Base-by-base conservation (phyloP, 2,797 vertebrate genomes). In the Scleropages formosus region DNA sequence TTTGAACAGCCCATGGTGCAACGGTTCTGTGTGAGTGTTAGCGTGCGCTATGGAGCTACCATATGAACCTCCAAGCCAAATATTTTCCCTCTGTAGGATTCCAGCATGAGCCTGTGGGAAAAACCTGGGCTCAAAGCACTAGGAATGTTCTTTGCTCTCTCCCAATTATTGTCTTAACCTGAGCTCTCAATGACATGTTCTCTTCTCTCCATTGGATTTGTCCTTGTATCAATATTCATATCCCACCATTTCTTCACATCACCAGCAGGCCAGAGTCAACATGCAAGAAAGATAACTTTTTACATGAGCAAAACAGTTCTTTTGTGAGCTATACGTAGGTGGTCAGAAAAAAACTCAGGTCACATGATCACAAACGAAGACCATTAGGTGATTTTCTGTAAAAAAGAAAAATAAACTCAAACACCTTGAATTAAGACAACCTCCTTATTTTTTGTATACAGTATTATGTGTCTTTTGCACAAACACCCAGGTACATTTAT, bases 11-110 rank as follows among this genome's bases (percentile, higher is more conserved):
- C 56, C 71, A 27, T 39, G 47, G 74, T 20, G 44, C 60, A 1
- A 47, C 59, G 26, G 26, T 58, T 80, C 80, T 78, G 75, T 76
- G 76, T 81, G 84, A 65, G 78, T 81, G 84, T 85, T 78, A 76
- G 75, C 82, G 84, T 81, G 79, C 79, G 80, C 82, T 76, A 53
- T 67, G 63, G 75, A n/a, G 51, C 76, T 81, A 81, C 81, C 79
- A 84, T 87, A 82, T 79, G 84, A 82, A 82, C 79, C 80, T 87
- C 83, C 78, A 83, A 89, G 84, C 85, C 84, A 90, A 91, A 90
- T 88, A 89, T 87, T 89, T 91, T 88, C 83, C 84, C 87, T 87
- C 85, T 62, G 83, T 86, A 87, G 87, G 87, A 88, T 90, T 88
- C 84, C 88, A 87, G 83, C 84, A 81, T 83, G 84, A 86, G 84